Conservation (phyloP, 2,888 invertebrate genomes). For the Perizoma affinitatum region DNA sequence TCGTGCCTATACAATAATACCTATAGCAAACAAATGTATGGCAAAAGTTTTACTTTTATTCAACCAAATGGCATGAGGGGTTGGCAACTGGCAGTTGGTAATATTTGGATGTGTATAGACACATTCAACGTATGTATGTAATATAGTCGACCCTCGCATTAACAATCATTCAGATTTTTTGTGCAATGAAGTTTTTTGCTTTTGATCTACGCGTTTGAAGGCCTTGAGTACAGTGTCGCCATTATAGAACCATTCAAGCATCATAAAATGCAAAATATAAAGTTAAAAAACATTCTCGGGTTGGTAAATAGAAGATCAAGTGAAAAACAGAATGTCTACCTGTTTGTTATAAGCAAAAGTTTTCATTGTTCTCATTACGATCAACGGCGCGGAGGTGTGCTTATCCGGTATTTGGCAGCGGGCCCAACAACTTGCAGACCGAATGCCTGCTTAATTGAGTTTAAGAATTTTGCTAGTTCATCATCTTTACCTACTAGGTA, state of each 20-base stretch:
- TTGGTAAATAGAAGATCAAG: not conserved
- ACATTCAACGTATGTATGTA: conserved; percentile 20
- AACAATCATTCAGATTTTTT: conserved; percentile 1
- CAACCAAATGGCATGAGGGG: conserved; percentile 23
- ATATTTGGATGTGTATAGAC: conserved; percentile 9
- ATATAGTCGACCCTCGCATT: not conserved
- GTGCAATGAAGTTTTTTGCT: not conserved
- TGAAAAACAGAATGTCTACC: conserved; percentile 9
- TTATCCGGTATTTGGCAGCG: conserved; percentile 62
- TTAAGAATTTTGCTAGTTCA: conserved; percentile 52
- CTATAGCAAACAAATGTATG: conserved; percentile 34
- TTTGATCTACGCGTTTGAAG: not conserved
- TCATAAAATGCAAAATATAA: too few relatives aligned
- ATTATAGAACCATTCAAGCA: too few relatives aligned
- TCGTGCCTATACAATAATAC: conserved; percentile 10
- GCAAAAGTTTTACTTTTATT: conserved; percentile 53
- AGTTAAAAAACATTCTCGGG: too few relatives aligned
- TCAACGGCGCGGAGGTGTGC: conserved; percentile 38
- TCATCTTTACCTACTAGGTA: conserved; percentile 35
- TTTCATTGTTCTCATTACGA: conserved; percentile 26
- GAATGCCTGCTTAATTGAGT: conserved; percentile 49
- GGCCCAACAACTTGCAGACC: conserved; percentile 56
- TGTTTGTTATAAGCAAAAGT: conserved; percentile 25
- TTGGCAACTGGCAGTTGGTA: conserved; percentile 19
- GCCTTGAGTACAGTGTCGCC: too few relatives aligned